Evolutionary conservation across 2,888 invertebrate genomes (phyloP).

Genomic region (Drosophila leonis): DNA sequence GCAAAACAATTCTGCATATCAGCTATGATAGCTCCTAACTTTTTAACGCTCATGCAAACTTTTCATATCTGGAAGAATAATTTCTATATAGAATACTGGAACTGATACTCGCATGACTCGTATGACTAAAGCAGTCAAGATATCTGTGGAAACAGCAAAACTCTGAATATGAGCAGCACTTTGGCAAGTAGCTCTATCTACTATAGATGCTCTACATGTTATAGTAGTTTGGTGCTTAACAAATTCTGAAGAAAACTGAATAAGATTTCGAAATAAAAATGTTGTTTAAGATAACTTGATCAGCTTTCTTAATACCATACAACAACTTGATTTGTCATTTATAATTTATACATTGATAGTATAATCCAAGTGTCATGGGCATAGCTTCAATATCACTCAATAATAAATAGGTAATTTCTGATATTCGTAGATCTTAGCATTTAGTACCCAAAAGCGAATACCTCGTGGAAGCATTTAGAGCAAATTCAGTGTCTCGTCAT

Average conservation of each 20-base stretch:
- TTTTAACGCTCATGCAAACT: no score
- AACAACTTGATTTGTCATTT: neutral
- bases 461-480: neutral
- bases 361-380: no score
- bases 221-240: neutral
- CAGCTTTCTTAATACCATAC: neutral
- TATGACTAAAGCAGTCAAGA: no score
- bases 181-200: no score
- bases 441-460: neutral
- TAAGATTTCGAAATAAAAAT: neutral
- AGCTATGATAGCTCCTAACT: no score
- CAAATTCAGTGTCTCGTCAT: conserved; percentile 23
- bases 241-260: neutral
- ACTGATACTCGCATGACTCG: no score
- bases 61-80: no score
- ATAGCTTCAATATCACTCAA: neutral
- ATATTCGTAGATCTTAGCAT: neutral
- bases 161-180: no score
- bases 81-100: no score
- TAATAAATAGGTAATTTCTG: neutral
- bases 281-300: neutral
- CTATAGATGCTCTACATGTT: neutral
- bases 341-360: neutral
- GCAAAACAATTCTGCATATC: no score
- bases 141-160: no score